These are phyloP conservation scores for Xyrichtys novacula DNA, from an alignment of 2,797 vertebrate genomes.

Conservation along the genomic window DNA sequence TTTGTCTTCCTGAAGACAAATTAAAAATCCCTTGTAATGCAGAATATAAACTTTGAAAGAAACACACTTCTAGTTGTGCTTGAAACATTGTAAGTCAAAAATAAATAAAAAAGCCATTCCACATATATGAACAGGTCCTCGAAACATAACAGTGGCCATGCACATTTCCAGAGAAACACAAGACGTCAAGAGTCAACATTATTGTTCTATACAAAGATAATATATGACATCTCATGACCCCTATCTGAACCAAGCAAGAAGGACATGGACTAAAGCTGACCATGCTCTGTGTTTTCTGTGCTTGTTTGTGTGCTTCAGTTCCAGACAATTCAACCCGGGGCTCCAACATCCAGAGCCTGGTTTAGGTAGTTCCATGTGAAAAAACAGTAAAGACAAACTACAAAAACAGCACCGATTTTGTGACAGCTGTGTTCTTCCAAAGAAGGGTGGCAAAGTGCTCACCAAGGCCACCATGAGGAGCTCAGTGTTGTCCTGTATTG, in stretches of 20 bases:
- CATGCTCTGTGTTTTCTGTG: conserved; percentile 57
- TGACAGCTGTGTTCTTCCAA: conserved; percentile 50
- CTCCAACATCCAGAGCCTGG: conserved; percentile 10
- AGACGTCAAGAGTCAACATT: conserved; percentile 28
- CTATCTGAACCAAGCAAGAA: conserved; percentile 22
- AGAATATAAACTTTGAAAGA: conserved; percentile 30
- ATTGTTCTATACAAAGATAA: conserved; percentile 55
- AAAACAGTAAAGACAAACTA: conserved; percentile 19
- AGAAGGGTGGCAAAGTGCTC: conserved; percentile 37
- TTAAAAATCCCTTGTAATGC: conserved; percentile 40
- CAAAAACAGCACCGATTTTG: conserved; percentile 63
- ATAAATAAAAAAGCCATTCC: conserved; percentile 26
- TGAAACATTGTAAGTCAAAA: conserved; percentile 41
- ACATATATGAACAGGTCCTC: conserved; percentile 42
- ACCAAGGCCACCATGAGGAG: conserved; percentile 47
- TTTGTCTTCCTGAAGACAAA: conserved; percentile 42
- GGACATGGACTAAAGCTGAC: conserved; percentile 16
- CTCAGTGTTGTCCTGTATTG: conserved; percentile 32
- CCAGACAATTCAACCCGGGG: conserved; percentile 19
- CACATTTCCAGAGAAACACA: conserved; percentile 61
- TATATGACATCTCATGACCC: conserved; percentile 15
- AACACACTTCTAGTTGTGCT: conserved; percentile 44
- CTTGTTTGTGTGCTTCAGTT: conserved; percentile 60
- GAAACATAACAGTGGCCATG: conserved; percentile 60
- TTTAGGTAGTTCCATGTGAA: conserved; percentile 45